These are phyloP conservation scores for Urophycis tenuis DNA, from an alignment of 2,797 vertebrate species.

Conservation along the genomic window DNA sequence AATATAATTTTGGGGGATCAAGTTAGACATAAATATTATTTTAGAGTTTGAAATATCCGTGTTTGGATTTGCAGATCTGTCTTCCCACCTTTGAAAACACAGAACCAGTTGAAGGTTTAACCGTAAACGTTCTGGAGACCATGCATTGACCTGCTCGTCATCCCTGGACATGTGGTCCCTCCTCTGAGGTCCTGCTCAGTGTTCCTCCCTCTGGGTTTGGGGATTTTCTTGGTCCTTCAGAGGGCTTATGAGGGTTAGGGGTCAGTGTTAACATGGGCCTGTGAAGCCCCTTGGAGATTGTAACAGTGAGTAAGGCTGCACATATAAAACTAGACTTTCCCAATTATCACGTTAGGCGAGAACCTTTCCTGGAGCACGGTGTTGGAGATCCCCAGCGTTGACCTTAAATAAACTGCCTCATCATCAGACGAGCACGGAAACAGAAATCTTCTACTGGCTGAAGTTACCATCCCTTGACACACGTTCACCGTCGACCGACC, in stretches of 20 bases:
- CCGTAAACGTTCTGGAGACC: neutral
- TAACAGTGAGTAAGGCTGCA: neutral
- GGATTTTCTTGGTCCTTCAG: neutral
- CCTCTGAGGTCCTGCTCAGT: neutral
- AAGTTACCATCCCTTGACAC: neutral
- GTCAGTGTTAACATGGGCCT: neutral
- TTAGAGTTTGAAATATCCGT: neutral
- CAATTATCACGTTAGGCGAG: neutral
- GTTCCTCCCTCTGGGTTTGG: neutral
- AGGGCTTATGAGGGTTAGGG: neutral
- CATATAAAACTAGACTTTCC: neutral
- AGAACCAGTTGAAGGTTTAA: too few species aligned
- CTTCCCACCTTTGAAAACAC: too few species aligned
- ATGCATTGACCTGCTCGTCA: neutral
- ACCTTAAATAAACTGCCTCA: neutral
- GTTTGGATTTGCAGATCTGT: neutral
- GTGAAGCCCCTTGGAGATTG: neutral
- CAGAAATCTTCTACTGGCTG: neutral
- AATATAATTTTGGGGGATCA: too few species aligned
- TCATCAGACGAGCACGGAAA: neutral
- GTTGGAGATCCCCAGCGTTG: neutral
- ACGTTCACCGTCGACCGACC: neutral
- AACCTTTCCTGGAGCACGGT: neutral
- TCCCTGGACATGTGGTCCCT: neutral
- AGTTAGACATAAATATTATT: neutral